Evolutionary conservation across 2,113 vertebrate genomes (phyloP).

Genomic region (Hippocampus comes): DNA sequence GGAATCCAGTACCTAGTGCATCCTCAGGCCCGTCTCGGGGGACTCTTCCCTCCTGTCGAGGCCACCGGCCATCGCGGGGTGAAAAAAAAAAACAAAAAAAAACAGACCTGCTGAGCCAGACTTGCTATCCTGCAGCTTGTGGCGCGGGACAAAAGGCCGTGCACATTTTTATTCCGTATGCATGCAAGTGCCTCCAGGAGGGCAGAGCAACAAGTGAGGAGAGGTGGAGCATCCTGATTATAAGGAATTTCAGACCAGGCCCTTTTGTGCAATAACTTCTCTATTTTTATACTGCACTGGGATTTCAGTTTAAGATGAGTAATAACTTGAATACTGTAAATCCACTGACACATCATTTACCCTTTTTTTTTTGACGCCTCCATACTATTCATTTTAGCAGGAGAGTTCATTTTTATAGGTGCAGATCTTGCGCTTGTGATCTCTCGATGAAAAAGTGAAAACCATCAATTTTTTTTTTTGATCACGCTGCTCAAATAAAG

Average conservation of each 20-base stretch:
- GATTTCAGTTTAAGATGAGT: background rate
- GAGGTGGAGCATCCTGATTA: conserved; percentile 34
- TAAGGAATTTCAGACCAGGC: background rate
- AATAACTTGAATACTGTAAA: background rate
- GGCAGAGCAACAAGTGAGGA: conserved; percentile 22
- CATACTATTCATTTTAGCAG: too few relatives aligned
- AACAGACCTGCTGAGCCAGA: conserved; percentile 10
- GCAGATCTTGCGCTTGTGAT: too few relatives aligned
- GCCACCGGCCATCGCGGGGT: conserved; percentile 24
- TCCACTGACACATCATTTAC: background rate
- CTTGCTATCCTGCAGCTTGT: conserved; percentile 29
- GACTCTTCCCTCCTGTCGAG: conserved; percentile 10
- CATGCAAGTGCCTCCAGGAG: conserved; percentile 48
- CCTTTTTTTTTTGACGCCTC: background rate
- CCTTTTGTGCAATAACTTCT: background rate
- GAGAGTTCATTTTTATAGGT: too few relatives aligned
- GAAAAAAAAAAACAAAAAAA: background rate
- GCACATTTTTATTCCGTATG: conserved; percentile 66
- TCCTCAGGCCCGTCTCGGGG: conserved; percentile 4
- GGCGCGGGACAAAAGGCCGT: conserved; percentile 51
- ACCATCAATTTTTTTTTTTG: too few relatives aligned
- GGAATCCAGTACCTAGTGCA: conserved; percentile 29
- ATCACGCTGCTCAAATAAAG: background rate
- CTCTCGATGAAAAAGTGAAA: too few relatives aligned
- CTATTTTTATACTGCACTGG: background rate